A percentile compares a stretch with the other conserved stretches of the same genome.
Conservation (phyloP, 2,797 vertebrate genomes). For the Hoplostethus mediterraneus region DNA sequence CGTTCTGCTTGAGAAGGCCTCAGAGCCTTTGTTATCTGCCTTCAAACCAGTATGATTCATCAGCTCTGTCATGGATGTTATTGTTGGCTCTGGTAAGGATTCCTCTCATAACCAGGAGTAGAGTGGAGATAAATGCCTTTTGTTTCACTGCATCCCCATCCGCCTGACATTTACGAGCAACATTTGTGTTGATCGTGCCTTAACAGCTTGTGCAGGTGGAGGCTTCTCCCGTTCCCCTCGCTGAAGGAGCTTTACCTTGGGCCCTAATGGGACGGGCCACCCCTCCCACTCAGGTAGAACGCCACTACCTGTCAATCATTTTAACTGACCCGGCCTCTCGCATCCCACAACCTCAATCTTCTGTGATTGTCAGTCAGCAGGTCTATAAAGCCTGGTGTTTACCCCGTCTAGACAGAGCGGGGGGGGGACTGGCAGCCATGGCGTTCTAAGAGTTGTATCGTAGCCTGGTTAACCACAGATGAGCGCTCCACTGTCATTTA, state of each 20-base stretch:
- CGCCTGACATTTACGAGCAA: constrained; percentile 51
- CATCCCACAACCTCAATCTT: constrained; percentile 62
- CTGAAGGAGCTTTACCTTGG: constrained; percentile 20
- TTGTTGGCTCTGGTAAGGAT: constrained; percentile 58
- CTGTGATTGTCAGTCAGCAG: constrained; percentile 67
- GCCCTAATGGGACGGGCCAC: constrained; percentile 35
- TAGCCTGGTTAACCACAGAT: constrained; percentile 75
- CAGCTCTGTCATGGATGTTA: constrained; percentile 59
- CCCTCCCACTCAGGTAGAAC: constrained; percentile 29
- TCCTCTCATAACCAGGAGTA: constrained; percentile 43
- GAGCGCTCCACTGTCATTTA: constrained; percentile 73
- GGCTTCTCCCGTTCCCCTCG: not conserved
- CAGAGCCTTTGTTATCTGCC: constrained; percentile 67
- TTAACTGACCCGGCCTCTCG: constrained; percentile 52
- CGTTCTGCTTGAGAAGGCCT: constrained; percentile 44
- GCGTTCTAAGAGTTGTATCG: constrained; percentile 63
- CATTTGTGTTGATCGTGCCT: constrained; percentile 51
- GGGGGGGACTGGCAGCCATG: constrained; percentile 61
- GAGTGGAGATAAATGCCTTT: constrained; percentile 43
- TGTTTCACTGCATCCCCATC: constrained; percentile 32
- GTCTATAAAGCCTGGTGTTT: constrained; percentile 74
- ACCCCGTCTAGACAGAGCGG: constrained; percentile 77
- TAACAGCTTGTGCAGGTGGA: constrained; percentile 41
- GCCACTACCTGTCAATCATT: constrained; percentile 62
- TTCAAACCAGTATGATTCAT: constrained; percentile 64